A percentile compares a stretch with the other conserved stretches of the same genome.
phyloP scores from a whole-genome alignment of 2,888 invertebrate genomes.

The Thecophora atra region DNA sequence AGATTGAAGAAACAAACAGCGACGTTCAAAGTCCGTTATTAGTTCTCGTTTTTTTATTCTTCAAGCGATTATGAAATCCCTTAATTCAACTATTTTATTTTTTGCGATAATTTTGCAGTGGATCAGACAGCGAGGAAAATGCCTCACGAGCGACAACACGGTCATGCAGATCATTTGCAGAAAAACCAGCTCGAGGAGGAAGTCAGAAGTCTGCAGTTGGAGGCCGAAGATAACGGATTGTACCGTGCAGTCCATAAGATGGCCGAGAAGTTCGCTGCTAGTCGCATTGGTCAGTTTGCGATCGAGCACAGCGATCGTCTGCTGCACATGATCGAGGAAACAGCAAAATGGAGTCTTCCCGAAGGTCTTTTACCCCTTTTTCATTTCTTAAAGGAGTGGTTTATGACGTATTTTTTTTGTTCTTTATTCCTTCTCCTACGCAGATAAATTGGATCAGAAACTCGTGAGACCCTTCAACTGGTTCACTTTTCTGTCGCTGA shows the following conservation, averaged over 20 bases:
- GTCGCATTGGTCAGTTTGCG: slow-evolving; percentile 56
- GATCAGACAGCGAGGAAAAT: slow-evolving; percentile 41
- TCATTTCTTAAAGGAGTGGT: slow-evolving; percentile 27
- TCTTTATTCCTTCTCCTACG: background rate
- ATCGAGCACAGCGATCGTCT: slow-evolving; percentile 56
- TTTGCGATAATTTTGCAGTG: background rate
- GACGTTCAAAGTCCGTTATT: slow-evolving; percentile 51
- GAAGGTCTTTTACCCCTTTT: slow-evolving; percentile 51
- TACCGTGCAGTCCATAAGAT: slow-evolving; percentile 50
- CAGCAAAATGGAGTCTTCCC: slow-evolving; percentile 64
- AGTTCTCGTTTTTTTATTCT: slow-evolving; percentile 39
- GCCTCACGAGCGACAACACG: slow-evolving; percentile 45
- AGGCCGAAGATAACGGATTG: slow-evolving; percentile 12
- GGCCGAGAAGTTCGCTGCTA: slow-evolving; percentile 57
- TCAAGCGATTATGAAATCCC: slow-evolving; percentile 32
- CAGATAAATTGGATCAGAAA: slow-evolving; percentile 35
- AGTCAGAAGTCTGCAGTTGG: slow-evolving; percentile 21
- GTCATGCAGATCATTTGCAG: slow-evolving; percentile 28
- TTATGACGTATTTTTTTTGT: background rate
- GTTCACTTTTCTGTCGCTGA: slow-evolving; percentile 58
- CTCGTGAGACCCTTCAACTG: slow-evolving; percentile 61
- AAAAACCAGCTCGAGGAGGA: slow-evolving; percentile 22
- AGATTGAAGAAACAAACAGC: background rate
- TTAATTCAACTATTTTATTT: background rate
- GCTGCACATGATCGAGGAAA: slow-evolving; percentile 59